A percentile compares a stretch with the other conserved stretches of the same genome.
These are phyloP conservation scores for Porites divaricata DNA, from an alignment of 92 coral and sea anemone species.

Conservation along the genomic window DNA sequence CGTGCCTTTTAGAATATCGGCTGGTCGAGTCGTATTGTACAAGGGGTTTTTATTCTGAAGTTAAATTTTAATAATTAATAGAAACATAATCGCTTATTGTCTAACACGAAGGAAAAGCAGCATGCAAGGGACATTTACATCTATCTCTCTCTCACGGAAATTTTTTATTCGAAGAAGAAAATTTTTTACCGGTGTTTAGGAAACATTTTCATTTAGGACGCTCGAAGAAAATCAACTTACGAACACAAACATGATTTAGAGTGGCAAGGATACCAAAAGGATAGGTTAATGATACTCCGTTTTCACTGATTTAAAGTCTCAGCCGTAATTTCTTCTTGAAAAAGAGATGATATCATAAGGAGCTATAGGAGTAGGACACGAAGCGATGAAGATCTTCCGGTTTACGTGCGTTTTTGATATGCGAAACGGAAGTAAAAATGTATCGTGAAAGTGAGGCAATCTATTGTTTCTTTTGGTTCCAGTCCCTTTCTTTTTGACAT, in stretches of 20 bases:
- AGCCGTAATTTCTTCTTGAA: not conserved
- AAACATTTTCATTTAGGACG: too few species aligned
- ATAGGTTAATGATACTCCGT: not conserved
- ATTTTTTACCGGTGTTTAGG: too few species aligned
- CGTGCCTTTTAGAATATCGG: constrained; percentile 9
- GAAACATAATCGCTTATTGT: constrained; percentile 14
- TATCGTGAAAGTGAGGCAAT: constrained; percentile 63
- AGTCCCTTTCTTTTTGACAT: constrained; percentile 62
- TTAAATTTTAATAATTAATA: constrained; percentile 16
- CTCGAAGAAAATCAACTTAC: not conserved
- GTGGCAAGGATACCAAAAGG: not conserved
- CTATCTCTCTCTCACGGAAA: constrained; percentile 10
- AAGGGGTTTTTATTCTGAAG: constrained; percentile 10
- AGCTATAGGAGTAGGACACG: constrained; percentile 36
- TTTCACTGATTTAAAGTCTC: not conserved
- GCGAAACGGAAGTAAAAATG: not conserved
- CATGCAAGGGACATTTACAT: constrained; percentile 14
- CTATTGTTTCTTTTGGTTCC: constrained; percentile 72
- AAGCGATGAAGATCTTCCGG: constrained; percentile 27
- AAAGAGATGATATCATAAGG: not conserved
- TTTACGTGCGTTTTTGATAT: constrained; percentile 4
- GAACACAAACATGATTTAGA: not conserved
- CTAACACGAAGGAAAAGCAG: constrained; percentile 8
- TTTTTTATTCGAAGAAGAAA: not conserved
- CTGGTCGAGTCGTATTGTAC: constrained; percentile 5